Evolutionary conservation across 2,113 vertebrate species (phyloP).

Genomic region (Fregata magnificens): DNA sequence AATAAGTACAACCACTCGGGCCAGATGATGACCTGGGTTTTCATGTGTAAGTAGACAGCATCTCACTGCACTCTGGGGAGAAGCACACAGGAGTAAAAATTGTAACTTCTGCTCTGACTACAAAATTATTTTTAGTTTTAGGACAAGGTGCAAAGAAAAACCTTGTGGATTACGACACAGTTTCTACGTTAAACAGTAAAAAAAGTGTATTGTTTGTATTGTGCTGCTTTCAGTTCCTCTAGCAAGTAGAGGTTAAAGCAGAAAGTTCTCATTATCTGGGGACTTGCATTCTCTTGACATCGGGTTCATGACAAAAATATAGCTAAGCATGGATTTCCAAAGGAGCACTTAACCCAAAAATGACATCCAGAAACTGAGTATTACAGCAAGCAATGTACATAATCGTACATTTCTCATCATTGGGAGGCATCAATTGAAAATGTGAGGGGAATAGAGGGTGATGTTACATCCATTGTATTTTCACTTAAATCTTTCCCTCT

Average conservation of each 20-base stretch:
- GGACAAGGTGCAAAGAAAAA: not conserved
- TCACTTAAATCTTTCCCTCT: not conserved
- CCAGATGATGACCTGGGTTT: not conserved
- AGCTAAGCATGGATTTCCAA: not conserved
- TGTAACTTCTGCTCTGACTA: rapidly evolving
- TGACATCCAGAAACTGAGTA: not conserved
- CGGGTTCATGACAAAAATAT: not conserved
- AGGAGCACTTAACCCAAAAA: not conserved
- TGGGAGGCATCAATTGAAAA: not conserved
- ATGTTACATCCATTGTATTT: not conserved
- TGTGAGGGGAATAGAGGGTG: not conserved
- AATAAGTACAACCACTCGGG: not conserved
- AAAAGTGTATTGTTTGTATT: not conserved
- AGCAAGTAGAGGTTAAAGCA: not conserved
- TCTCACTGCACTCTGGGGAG: not conserved
- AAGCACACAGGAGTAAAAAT: not conserved
- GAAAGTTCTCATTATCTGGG: not conserved
- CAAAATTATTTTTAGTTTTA: not conserved
- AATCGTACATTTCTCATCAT: not conserved
- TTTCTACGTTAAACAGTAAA: not conserved
- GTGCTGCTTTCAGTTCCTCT: not conserved
- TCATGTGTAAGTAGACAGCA: not conserved
- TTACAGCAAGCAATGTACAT: not conserved
- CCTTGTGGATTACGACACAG: not conserved
- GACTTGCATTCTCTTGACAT: not conserved